Conservation (phyloP, 2,797 vertebrate species). For the Thalassophryne amazonica region DNA sequence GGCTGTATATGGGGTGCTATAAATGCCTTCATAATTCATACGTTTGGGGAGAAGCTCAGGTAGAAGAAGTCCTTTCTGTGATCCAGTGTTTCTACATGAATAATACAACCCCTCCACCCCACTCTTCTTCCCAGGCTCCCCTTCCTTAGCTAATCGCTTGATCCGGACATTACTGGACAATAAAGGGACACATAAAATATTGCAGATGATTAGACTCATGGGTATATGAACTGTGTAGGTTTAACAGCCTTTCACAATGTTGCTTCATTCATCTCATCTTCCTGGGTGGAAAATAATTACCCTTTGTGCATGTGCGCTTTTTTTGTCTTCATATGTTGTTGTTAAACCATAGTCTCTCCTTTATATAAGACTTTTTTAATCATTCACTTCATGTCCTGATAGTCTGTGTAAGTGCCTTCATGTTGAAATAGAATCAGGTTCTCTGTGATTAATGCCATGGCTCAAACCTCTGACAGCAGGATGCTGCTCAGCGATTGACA, state of each 20-base stretch:
- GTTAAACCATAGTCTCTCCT: not conserved
- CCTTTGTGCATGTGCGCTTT: not conserved
- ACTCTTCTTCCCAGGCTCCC: not conserved
- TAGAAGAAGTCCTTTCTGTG: conserved; percentile 71
- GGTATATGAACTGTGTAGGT: conserved; percentile 26
- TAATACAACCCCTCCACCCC: conserved; percentile 47
- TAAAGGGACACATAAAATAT: conserved; percentile 54
- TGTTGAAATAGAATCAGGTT: conserved; percentile 4
- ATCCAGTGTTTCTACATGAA: conserved; percentile 59
- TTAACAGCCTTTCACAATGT: conserved; percentile 12
- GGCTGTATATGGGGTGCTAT: conserved; percentile 83
- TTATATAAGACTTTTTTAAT: not conserved
- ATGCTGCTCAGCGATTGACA: conserved; percentile 25
- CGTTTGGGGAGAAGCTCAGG: conserved; percentile 75
- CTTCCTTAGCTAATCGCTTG: conserved; percentile 45
- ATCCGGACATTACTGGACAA: conserved; percentile 56
- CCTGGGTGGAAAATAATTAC: conserved; percentile 7
- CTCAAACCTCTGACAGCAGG: not conserved
- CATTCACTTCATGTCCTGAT: conserved; percentile 9
- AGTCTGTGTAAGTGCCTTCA: not conserved
- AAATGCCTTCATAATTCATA: conserved; percentile 94
- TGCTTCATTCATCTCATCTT: conserved; percentile 20
- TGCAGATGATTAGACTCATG: conserved; percentile 54
- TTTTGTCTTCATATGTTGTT: not conserved
- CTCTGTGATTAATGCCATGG: conserved; percentile 10